Base-by-base conservation (phyloP, 2,888 invertebrate genomes). In the Philopedon plagiatum region DNA sequence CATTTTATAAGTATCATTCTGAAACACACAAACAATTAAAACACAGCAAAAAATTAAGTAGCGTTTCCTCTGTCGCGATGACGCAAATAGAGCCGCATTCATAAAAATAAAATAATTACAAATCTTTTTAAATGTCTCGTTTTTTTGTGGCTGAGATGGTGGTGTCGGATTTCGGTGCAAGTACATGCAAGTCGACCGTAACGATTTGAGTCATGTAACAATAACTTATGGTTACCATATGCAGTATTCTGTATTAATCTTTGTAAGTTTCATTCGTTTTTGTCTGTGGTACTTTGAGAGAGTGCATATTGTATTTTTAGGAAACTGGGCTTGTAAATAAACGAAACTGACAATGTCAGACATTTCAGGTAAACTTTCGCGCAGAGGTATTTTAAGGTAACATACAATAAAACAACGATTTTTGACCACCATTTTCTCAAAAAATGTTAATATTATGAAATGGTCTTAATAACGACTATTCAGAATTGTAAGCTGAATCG, bases 51-150 rank as follows among this genome's bases (percentile, higher is more conserved):
- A 58, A 60, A 44, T 60, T 60, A 60, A 60, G 60, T 44, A 60
- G 39, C 60, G 18, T 60, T 70, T 70, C 70, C 70, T 70, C 58
- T n/a, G 21, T n/a, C n/a, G 18, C 63, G 54, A 49, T 70, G 70
- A 70, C 70, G 70, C 29, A 63, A 62, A 64, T 54, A 29, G 29
- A 37, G 23, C 66, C 46, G 63, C 46, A 23, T 21, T 29, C 21
- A 34, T 63, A 18, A 63, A n/a, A 51, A 34, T 19, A 63, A 63
- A 63, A 70, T 57, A 63, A 70, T 57, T 64, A 70, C 64, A 70
- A 70, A 70, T 70, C 70, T 70, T 63, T 69, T 69, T 69, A 60
- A 26, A 56, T 54, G 69, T 39, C 62, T 64, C 29, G 37, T 66
- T 65, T 66, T 66, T 66, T 23, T 11, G 23, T 49, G 37, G n/a